Percentiles rank a stretch among this genome's conserved stretches.
Evolutionary conservation across 2,797 vertebrate genomes (phyloP).

Genomic region (Gila robusta): DNA sequence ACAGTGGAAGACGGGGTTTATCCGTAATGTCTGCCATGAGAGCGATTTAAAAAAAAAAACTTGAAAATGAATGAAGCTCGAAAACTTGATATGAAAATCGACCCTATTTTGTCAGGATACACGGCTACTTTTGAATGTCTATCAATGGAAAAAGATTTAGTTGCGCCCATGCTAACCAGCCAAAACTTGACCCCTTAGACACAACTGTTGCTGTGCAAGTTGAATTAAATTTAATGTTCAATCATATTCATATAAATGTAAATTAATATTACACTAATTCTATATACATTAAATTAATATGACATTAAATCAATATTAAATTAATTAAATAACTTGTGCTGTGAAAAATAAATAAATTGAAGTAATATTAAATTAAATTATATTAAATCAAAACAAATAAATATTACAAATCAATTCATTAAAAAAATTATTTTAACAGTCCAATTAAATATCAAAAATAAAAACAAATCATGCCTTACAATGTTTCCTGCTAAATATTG

Average conservation of each 20-base stretch:
- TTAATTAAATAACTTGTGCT: background rate
- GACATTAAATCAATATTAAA: too few relatives aligned
- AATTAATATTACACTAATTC: too few relatives aligned
- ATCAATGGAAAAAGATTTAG: background rate
- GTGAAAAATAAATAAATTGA: background rate
- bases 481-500: background rate
- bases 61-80: too few relatives aligned
- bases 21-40: constrained; percentile 2
- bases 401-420: background rate
- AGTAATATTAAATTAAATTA: background rate
- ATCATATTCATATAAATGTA: background rate
- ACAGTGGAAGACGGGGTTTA: constrained; percentile 32
- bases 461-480: background rate
- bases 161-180: background rate
- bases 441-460: background rate
- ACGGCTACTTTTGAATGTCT: background rate
- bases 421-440: background rate
- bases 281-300: too few relatives aligned
- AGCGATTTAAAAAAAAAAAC: background rate
- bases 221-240: background rate
- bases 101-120: background rate
- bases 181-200: too few relatives aligned
- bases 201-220: background rate
- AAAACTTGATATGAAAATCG: background rate
- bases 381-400: background rate